These are phyloP conservation scores for Brachionus rubens DNA, from an alignment of 1,140 invertebrate genomes.

Conservation along the genomic window DNA sequence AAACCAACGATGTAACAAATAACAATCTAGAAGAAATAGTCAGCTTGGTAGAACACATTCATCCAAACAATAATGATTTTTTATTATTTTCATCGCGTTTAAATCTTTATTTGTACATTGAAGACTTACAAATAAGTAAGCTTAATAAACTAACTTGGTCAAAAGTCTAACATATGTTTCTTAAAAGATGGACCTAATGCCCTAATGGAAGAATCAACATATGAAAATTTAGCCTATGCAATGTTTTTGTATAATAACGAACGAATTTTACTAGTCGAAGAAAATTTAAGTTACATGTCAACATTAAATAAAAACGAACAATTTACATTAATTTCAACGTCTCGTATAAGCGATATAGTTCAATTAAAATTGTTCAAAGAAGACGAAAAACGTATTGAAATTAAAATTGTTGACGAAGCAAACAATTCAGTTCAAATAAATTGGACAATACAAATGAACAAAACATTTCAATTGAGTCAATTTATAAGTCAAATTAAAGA, in stretches of 20 bases:
- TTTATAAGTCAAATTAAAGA: background rate
- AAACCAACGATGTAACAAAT: background rate
- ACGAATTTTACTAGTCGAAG: background rate
- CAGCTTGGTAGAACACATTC: background rate
- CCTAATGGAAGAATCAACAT: background rate
- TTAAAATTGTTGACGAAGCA: background rate
- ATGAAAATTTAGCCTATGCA: background rate
- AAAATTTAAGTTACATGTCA: constrained; percentile 25
- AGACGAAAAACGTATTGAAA: background rate
- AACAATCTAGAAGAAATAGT: constrained; percentile 30
- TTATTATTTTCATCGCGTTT: background rate
- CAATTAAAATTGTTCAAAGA: constrained; percentile 4
- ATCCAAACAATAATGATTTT: background rate
- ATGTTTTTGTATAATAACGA: constrained; percentile 30
- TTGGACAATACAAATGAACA: constrained; percentile 13
- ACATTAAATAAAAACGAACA: constrained; percentile 6
- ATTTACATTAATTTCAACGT: background rate
- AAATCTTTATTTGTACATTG: background rate
- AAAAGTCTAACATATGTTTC: background rate
- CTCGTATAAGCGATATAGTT: background rate
- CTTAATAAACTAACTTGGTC: background rate
- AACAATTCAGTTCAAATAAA: constrained; percentile 6
- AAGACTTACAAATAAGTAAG: background rate
- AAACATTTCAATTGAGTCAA: constrained; percentile 11
- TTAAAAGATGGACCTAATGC: background rate